Conservation (phyloP, 2,113 vertebrate species). For the Ochotona curzoniae region DNA sequence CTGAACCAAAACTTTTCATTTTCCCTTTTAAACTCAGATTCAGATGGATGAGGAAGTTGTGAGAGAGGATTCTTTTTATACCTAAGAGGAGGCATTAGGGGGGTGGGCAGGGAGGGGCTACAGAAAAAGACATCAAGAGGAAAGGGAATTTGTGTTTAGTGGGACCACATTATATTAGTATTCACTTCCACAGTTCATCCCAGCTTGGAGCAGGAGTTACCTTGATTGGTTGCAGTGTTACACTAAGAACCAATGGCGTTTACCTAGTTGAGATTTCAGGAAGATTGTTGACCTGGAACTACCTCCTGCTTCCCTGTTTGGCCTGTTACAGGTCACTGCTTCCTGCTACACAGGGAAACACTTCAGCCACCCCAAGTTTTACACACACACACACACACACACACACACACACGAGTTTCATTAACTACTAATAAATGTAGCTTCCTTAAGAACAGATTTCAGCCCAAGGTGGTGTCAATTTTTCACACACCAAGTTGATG, state of each 20-base stretch:
- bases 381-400: neutral
- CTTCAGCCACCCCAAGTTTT: conserved; percentile 34
- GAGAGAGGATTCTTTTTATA: conserved; percentile 36
- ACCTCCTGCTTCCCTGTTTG: neutral
- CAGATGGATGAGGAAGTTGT: conserved; percentile 35
- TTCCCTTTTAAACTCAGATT: conserved; percentile 48
- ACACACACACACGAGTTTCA: conserved; percentile 62
- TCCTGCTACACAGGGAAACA: neutral
- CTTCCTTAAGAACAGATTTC: conserved; percentile 86
- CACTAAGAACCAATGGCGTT: conserved; percentile 5
- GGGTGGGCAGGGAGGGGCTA: neutral
- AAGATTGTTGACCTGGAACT: neutral
- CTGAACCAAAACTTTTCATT: conserved; percentile 32
- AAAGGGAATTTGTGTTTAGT: neutral
- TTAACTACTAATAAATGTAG: conserved; percentile 85
- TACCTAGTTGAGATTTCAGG: conserved; percentile 27
- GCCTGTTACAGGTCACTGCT: neutral
- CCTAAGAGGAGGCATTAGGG: neutral
- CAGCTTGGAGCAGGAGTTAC: neutral
- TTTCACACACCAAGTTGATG: conserved; percentile 84
- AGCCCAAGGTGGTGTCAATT: conserved; percentile 84
- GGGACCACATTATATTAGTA: conserved; percentile 15
- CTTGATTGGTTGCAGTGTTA: neutral
- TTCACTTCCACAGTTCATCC: neutral
- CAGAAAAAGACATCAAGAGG: neutral